Evolutionary conservation across 2,888 invertebrate genomes (phyloP).

Genomic region (Pecten maximus): DNA sequence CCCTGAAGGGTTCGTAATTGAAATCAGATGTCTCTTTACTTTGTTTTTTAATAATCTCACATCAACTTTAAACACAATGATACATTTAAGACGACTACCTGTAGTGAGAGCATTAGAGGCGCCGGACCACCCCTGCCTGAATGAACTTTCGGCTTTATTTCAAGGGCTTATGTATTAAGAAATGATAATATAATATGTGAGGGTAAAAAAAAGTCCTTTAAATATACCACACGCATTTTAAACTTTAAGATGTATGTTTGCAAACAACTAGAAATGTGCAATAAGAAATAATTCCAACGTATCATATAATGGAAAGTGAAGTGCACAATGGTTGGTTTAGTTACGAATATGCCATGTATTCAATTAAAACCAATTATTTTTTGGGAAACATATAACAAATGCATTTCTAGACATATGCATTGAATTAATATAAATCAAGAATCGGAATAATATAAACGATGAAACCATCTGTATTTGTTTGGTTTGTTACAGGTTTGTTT

Average conservation of each 20-base stretch:
- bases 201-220: conserved; percentile 19
- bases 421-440: not conserved
- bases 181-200: conserved; percentile 4
- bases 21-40: conserved; percentile 18
- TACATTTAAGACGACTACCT: conserved; percentile 6
- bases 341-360: not conserved
- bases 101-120: not conserved
- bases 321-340: not conserved
- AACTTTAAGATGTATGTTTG: not conserved
- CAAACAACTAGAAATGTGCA: not conserved
- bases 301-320: not conserved
- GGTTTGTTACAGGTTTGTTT: too few species aligned
- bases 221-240: not conserved
- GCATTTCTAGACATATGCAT: not conserved
- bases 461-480: too few species aligned
- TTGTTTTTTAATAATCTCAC: conserved; percentile 25
- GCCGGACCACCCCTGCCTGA: conserved; percentile 5
- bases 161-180: conserved; percentile 13
- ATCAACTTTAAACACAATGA: not conserved
- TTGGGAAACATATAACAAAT: not conserved
- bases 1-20: conserved; percentile 1
- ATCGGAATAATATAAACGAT: not conserved
- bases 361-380: not conserved
- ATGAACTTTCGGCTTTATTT: conserved; percentile 4
- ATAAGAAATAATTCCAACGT: not conserved